Conservation (phyloP, 2,888 invertebrate genomes). For the Microplitis deprimator region DNA sequence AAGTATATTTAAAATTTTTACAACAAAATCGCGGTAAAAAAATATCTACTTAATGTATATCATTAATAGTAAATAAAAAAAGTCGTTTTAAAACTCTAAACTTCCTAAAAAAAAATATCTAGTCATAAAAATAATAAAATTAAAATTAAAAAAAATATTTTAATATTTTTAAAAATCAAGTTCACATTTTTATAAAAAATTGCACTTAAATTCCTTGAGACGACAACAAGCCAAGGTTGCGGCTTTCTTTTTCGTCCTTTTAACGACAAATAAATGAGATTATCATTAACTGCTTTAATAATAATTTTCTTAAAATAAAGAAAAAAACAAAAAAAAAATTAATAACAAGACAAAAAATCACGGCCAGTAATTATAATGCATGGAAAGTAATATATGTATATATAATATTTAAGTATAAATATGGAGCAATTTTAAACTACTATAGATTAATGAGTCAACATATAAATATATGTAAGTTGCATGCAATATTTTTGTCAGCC, state of each 20-base stretch:
- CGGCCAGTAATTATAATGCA: background rate
- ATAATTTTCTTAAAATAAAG: background rate
- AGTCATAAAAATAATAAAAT: background rate
- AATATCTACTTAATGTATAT: too few relatives aligned
- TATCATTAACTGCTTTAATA: background rate
- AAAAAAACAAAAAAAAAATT: background rate
- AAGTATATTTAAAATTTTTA: too few relatives aligned
- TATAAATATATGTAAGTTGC: background rate
- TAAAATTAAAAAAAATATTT: too few relatives aligned
- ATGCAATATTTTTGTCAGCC: slow-evolving; percentile 22
- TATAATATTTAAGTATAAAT: background rate
- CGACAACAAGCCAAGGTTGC: background rate
- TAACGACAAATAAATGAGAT: background rate
- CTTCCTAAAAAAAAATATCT: too few relatives aligned
- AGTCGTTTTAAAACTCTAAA: too few relatives aligned
- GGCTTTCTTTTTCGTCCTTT: slow-evolving; percentile 18
- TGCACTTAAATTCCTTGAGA: slow-evolving; percentile 15
- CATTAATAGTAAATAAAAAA: too few relatives aligned
- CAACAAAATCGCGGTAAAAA: too few relatives aligned
- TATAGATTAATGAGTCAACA: slow-evolving; percentile 22
- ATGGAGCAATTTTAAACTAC: slow-evolving; percentile 13
- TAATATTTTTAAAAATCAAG: background rate
- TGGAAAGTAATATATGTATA: background rate
- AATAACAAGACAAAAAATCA: background rate
- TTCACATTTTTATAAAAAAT: slow-evolving; percentile 10